phyloP scores from a whole-genome alignment of 2,113 vertebrate genomes.

The Hemichromis elongatus region DNA sequence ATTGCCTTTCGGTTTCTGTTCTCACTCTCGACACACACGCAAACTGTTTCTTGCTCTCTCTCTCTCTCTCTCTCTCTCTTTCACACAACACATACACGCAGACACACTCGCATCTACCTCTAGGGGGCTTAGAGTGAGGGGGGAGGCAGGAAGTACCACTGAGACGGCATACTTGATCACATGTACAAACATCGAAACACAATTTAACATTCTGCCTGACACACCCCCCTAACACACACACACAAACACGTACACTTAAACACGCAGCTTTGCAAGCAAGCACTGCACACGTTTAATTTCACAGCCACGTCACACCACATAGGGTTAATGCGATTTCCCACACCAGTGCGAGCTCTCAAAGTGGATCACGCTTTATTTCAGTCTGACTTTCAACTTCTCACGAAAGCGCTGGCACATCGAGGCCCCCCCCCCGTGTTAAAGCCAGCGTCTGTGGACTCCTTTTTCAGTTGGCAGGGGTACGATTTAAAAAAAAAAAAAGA shows the following conservation, averaged over 20 bases:
- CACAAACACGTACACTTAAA: not conserved
- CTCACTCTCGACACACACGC: slow-evolving; percentile 7
- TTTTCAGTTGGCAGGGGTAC: not conserved
- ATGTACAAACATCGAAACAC: slow-evolving; percentile 74
- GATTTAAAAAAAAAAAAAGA: not conserved
- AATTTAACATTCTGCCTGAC: slow-evolving; percentile 73
- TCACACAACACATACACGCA: not conserved
- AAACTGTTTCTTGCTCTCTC: not conserved
- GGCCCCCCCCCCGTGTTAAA: not conserved
- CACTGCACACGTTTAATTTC: slow-evolving; percentile 18
- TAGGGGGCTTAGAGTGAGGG: slow-evolving; percentile 29
- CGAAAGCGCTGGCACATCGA: not conserved
- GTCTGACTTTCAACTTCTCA: not conserved
- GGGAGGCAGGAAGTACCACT: slow-evolving; percentile 59
- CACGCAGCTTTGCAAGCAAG: slow-evolving; percentile 17
- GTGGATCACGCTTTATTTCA: slow-evolving; percentile 46
- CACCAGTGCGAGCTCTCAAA: slow-evolving; percentile 21
- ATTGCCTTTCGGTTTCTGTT: slow-evolving; percentile 29
- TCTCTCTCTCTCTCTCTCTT: not conserved
- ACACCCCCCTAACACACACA: slow-evolving; percentile 67
- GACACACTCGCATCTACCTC: slow-evolving; percentile 44
- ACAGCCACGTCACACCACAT: slow-evolving; percentile 23
- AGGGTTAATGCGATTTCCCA: slow-evolving; percentile 46
- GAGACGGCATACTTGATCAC: slow-evolving; percentile 73
- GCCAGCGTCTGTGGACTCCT: not conserved